These are phyloP conservation scores for Nymphalis urticae DNA, from an alignment of 2,888 invertebrate genomes.

Conservation along the genomic window DNA sequence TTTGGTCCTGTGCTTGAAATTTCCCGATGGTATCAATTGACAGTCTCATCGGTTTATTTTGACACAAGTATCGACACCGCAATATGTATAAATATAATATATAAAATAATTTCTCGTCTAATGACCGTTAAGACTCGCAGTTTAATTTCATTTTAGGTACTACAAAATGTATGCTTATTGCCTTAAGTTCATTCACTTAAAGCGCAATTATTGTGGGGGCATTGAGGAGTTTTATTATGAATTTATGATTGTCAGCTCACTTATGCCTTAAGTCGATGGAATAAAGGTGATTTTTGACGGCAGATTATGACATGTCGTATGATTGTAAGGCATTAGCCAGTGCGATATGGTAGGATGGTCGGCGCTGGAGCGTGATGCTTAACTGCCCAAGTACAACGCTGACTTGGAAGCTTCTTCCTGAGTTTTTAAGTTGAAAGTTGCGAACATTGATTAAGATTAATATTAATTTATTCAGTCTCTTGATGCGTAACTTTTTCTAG, in stretches of 20 bases:
- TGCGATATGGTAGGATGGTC: conserved; percentile 76
- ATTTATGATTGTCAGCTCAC: conserved; percentile 39
- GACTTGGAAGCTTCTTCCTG: conserved; percentile 57
- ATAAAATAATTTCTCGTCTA: neutral
- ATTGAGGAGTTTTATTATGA: conserved; percentile 42
- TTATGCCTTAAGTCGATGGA: conserved; percentile 25
- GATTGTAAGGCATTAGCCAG: conserved; percentile 53
- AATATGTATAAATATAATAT: no score
- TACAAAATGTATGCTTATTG: conserved; percentile 50
- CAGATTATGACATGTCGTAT: conserved; percentile 39
- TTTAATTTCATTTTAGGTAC: conserved; percentile 29
- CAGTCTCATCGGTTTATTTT: no score
- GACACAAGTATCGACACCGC: no score
- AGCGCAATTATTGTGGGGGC: conserved; percentile 58
- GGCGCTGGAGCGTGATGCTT: conserved; percentile 59
- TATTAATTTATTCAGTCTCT: conserved; percentile 23
- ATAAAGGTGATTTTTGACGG: conserved; percentile 34
- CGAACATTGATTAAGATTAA: conserved; percentile 40
- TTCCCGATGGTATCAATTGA: no score
- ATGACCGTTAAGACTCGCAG: conserved; percentile 17
- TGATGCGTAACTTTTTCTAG: conserved; percentile 38
- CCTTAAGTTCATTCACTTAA: conserved; percentile 72
- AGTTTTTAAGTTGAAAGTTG: conserved; percentile 48
- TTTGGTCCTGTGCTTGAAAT: no score
- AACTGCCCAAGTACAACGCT: conserved; percentile 34